A percentile compares a stretch with the other conserved stretches of the same genome.
These are phyloP conservation scores for Xiphophorus couchianus DNA, from an alignment of 2,113 vertebrate genomes.

Conservation along the genomic window DNA sequence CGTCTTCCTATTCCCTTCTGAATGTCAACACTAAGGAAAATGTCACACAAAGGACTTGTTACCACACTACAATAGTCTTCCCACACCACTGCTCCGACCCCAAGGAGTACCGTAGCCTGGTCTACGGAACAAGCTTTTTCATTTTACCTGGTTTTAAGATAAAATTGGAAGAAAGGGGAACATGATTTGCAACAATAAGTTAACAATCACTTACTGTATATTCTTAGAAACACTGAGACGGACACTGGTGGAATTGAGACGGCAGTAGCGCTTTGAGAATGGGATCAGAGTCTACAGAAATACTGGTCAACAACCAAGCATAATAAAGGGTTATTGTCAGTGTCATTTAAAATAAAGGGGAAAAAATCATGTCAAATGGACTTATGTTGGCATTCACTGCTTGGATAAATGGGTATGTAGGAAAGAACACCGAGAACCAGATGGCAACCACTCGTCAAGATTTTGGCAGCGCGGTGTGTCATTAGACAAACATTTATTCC, in stretches of 20 bases:
- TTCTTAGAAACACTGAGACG: constrained; percentile 36
- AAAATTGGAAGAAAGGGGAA: constrained; percentile 68
- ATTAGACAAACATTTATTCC: too few relatives aligned
- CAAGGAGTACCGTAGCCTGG: constrained; percentile 61
- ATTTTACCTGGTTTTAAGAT: constrained; percentile 65
- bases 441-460: too few relatives aligned
- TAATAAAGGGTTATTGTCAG: constrained; percentile 9
- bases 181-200: constrained; percentile 74
- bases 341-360: not conserved
- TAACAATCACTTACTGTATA: constrained; percentile 74
- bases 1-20: constrained; percentile 76
- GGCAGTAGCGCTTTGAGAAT: constrained; percentile 4
- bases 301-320: not conserved
- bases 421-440: not conserved
- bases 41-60: constrained; percentile 81
- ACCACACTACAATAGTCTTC: constrained; percentile 74
- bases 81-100: constrained; percentile 66
- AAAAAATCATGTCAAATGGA: not conserved
- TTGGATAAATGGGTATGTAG: not conserved
- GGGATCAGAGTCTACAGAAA: constrained; percentile 2
- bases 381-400: constrained; percentile 19
- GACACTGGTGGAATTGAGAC: constrained; percentile 26
- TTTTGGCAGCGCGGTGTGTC: too few relatives aligned
- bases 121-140: constrained; percentile 57
- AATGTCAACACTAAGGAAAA: constrained; percentile 77